phyloP scores from a whole-genome alignment of 1,140 invertebrate genomes.

The Drosophila biarmipes region DNA sequence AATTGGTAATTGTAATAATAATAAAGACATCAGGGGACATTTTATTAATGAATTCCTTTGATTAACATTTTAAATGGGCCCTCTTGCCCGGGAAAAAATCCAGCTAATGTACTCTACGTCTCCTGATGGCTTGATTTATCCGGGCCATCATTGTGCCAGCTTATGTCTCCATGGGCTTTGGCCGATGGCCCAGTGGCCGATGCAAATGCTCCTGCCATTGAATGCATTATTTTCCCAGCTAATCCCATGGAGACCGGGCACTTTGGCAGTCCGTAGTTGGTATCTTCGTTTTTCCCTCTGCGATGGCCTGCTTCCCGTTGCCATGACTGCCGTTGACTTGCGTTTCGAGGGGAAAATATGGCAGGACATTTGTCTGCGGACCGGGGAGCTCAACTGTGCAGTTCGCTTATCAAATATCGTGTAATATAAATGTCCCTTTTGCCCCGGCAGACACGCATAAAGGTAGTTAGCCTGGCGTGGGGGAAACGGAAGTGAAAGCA shows the following conservation, averaged over 20 bases:
- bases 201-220: conserved; percentile 30
- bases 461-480: conserved; percentile 64
- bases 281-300: not conserved
- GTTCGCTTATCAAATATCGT: conserved; percentile 69
- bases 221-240: conserved; percentile 40
- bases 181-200: not conserved
- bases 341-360: conserved; percentile 51
- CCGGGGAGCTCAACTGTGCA: conserved; percentile 25
- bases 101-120: not conserved
- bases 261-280: conserved; percentile 3
- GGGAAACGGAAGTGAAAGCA: conserved; percentile 5
- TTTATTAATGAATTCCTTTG: not conserved
- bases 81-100: not conserved
- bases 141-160: conserved; percentile 10
- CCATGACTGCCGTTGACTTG: conserved; percentile 10
- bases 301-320: conserved; percentile 11
- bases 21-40: not conserved
- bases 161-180: conserved; percentile 6
- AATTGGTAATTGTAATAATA: not conserved
- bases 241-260: conserved; percentile 11
- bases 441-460: conserved; percentile 65
- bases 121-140: conserved; percentile 19
- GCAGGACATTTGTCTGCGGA: conserved; percentile 58
- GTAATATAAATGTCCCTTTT: conserved; percentile 65
- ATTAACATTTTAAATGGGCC: not conserved